phyloP scores from a whole-genome alignment of 2,888 invertebrate species.

The Cephus rjabovi region DNA sequence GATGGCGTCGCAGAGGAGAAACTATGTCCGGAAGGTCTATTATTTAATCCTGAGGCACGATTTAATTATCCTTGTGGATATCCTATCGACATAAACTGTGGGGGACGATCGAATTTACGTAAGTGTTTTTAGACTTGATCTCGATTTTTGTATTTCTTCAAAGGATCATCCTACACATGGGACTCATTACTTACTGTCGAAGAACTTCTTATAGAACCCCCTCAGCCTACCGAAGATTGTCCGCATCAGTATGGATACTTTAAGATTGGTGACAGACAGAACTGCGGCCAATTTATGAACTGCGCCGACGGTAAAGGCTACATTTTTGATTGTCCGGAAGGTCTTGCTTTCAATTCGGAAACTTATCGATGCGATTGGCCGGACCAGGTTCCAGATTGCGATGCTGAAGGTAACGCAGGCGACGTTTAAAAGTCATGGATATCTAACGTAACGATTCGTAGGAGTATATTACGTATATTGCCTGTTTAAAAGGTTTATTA shows the following conservation, averaged over 20 bases:
- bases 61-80: constrained; percentile 85
- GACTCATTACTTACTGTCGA: not conserved
- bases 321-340: constrained; percentile 84
- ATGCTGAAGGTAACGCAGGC: constrained; percentile 76
- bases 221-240: constrained; percentile 81
- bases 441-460: not conserved
- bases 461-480: not conserved
- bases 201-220: constrained; percentile 70
- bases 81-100: constrained; percentile 84
- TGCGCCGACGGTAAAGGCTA: constrained; percentile 83
- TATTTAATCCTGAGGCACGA: constrained; percentile 79
- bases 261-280: constrained; percentile 73
- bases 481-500: not conserved
- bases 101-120: constrained; percentile 72
- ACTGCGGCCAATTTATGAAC: constrained; percentile 85
- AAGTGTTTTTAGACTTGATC: constrained; percentile 32
- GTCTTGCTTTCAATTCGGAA: constrained; percentile 80
- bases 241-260: constrained; percentile 88
- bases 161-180: no score
- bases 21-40: constrained; percentile 84
- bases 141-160: not conserved
- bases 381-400: constrained; percentile 83
- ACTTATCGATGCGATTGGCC: constrained; percentile 89
- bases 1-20: constrained; percentile 82
- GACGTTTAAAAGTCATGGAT: not conserved